These are phyloP conservation scores for Dryas iulia DNA, from an alignment of 1,140 invertebrate genomes.

Conservation along the genomic window DNA sequence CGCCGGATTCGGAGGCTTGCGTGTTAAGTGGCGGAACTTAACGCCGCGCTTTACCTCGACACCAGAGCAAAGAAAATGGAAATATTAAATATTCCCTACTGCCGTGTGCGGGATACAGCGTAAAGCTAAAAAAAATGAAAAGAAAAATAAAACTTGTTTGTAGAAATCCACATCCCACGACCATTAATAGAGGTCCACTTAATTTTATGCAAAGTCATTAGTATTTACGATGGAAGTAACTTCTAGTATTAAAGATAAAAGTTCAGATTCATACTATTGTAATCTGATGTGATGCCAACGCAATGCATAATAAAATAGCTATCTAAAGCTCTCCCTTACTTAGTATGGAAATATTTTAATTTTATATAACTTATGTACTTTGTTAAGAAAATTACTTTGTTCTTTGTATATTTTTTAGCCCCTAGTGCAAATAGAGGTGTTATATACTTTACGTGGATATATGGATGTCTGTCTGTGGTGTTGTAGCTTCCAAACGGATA, in stretches of 20 bases:
- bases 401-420: neutral
- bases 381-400: neutral
- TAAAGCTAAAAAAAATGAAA: neutral
- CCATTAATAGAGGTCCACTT: neutral
- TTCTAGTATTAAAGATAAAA: constrained; percentile 1
- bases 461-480: too few relatives aligned
- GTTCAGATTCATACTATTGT: neutral
- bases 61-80: too few relatives aligned
- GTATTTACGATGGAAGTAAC: neutral
- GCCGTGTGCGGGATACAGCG: neutral
- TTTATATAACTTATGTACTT: neutral
- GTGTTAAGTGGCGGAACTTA: too few relatives aligned
- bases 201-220: constrained; percentile 3
- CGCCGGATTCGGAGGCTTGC: too few relatives aligned
- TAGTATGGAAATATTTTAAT: neutral
- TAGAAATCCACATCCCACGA: neutral
- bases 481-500: too few relatives aligned
- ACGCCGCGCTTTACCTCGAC: too few relatives aligned
- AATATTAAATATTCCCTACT: too few relatives aligned
- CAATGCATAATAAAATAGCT: neutral
- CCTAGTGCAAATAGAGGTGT: too few relatives aligned
- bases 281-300: constrained; percentile 1
- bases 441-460: too few relatives aligned
- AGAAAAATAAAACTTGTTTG: neutral
- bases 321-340: neutral